A percentile compares a stretch with the other conserved stretches of the same genome.
Evolutionary conservation across 2,888 invertebrate species (phyloP).

Genomic region (Nebria salina): DNA sequence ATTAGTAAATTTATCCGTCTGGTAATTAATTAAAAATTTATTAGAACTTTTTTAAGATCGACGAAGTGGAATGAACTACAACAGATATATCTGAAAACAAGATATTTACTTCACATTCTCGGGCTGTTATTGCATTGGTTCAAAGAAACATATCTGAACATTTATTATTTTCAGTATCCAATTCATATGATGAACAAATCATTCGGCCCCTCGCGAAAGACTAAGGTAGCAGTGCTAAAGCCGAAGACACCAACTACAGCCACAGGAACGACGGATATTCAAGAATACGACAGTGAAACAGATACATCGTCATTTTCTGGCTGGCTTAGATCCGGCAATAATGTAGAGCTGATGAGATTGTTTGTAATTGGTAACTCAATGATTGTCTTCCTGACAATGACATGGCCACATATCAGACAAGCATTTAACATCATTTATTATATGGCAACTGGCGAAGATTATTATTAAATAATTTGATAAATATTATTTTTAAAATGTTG

Average conservation of each 20-base stretch:
- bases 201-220: too few relatives aligned
- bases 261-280: not conserved
- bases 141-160: too few relatives aligned
- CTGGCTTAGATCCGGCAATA: slow-evolving; percentile 68
- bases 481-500: slow-evolving; percentile 64
- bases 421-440: slow-evolving; percentile 64
- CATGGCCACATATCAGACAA: slow-evolving; percentile 77
- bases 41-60: too few relatives aligned
- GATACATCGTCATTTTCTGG: slow-evolving; percentile 57
- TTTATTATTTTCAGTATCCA: too few relatives aligned
- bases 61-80: too few relatives aligned
- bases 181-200: too few relatives aligned
- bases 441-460: slow-evolving; percentile 56
- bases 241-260: not conserved
- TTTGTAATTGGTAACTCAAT: slow-evolving; percentile 82
- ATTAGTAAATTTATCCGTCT: too few relatives aligned
- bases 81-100: too few relatives aligned
- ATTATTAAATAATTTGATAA: slow-evolving; percentile 34
- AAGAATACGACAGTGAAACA: slow-evolving; percentile 52
- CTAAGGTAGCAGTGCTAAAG: too few relatives aligned
- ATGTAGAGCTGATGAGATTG: slow-evolving; percentile 80
- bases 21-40: too few relatives aligned
- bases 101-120: too few relatives aligned
- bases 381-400: slow-evolving; percentile 75
- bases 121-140: too few relatives aligned